Conservation (phyloP, 2,113 vertebrate species). For the Pterocles gutturalis region DNA sequence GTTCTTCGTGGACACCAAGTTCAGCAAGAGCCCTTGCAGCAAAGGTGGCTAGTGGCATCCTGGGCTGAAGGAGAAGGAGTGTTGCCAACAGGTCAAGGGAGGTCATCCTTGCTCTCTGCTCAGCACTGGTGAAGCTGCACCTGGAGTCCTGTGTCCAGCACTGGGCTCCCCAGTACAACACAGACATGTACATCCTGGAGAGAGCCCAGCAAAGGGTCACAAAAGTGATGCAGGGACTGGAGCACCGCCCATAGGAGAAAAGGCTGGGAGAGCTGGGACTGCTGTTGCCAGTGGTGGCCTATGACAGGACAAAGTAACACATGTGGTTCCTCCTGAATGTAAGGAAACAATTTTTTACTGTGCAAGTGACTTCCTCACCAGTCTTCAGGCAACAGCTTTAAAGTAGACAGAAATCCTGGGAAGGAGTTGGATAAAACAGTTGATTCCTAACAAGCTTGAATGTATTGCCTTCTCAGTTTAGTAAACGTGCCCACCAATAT, state of each 20-base stretch:
- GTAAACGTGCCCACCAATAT: neutral
- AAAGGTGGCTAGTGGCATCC: neutral
- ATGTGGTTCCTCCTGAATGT: neutral
- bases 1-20: neutral
- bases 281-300: accelerated
- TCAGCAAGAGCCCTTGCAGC: neutral
- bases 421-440: neutral
- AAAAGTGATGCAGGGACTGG: neutral
- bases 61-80: neutral
- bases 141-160: neutral
- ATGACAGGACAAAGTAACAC: neutral
- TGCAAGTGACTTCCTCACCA: neutral
- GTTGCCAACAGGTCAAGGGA: neutral
- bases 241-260: neutral
- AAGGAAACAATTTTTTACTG: neutral
- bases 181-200: too few species aligned
- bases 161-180: too few species aligned
- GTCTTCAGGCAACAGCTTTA: neutral
- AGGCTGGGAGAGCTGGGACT: neutral
- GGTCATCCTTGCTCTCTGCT: neutral
- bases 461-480: neutral
- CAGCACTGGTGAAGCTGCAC: neutral
- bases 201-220: neutral
- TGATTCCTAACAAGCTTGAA: neutral
- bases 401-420: neutral